A percentile compares a stretch with the other conserved stretches of the same genome.
phyloP scores from a whole-genome alignment of 1,140 invertebrate species.

The Hycleus cichorii region DNA sequence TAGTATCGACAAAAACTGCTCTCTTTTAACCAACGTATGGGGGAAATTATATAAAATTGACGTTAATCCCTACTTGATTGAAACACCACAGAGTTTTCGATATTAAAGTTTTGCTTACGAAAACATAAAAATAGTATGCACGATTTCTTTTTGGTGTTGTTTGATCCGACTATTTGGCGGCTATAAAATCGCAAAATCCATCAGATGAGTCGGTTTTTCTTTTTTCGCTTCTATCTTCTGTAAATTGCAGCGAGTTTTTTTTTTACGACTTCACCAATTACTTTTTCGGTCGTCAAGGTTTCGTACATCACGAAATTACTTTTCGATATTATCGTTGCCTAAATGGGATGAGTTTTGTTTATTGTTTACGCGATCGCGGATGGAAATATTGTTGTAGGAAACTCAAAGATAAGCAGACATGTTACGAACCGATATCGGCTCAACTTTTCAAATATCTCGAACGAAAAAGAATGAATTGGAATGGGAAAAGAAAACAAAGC shows the following conservation, averaged over 20 bases:
- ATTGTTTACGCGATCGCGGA: slow-evolving; percentile 5
- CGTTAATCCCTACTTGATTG: too few relatives aligned
- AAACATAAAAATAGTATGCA: too few relatives aligned
- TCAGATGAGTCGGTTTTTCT: neutral
- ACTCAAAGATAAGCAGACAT: slow-evolving; percentile 1
- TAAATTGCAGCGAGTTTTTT: slow-evolving; percentile 7
- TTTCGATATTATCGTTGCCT: neutral
- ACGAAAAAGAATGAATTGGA: neutral
- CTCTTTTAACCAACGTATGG: too few relatives aligned
- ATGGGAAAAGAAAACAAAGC: slow-evolving; percentile 7
- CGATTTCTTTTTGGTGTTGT: too few relatives aligned
- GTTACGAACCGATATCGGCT: too few relatives aligned
- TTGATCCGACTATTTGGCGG: too few relatives aligned
- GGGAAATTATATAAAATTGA: too few relatives aligned
- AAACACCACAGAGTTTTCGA: too few relatives aligned
- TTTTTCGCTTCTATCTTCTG: too few relatives aligned
- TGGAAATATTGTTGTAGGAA: slow-evolving; percentile 8
- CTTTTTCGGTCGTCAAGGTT: neutral
- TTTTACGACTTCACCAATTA: slow-evolving; percentile 10
- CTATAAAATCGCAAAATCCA: slow-evolving; percentile 13
- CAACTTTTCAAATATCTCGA: too few relatives aligned
- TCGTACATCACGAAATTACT: slow-evolving; percentile 7
- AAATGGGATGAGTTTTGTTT: slow-evolving; percentile 2
- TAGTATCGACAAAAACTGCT: too few relatives aligned
- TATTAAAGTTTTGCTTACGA: too few relatives aligned